Evolutionary conservation across 1,140 invertebrate genomes (phyloP), one percentile per base, ranked within the genome.

Genomic region (Macrotrachela quadricornifera): DNA sequence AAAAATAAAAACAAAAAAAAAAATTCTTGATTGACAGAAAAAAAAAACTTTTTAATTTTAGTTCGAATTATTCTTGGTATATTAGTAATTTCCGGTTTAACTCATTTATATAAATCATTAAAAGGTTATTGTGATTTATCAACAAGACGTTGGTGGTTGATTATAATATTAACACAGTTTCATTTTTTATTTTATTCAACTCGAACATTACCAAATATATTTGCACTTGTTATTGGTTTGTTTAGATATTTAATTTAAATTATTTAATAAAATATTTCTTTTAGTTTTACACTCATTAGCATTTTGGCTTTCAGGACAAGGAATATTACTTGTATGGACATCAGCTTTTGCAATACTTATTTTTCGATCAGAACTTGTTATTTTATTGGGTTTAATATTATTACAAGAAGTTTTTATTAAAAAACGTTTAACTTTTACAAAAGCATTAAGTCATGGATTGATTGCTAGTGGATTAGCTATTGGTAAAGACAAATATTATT

Each of bases 131-230:
- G 21, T 30, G 21, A 30, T 30, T 30, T 30, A 30, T 30, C 21
- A 30, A 30, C 21, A 30, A 30, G 21, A 30, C 21, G 21, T 4
- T 30, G 21, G 21, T 30, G 21, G 58, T 75, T 84, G 39, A 62
- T 80, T 6, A 77, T 96, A 44, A 87, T 82, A 30, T 75, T 81
- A 18, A 80, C 85, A 12, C 92, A 97, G 64, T 97, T 92, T 71
- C 92, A 97, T 72, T 91, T 95, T 62, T 80, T 95, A 75, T 97
- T 88, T 66, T 99, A 99, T 67, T 75, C 86, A 61, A 86, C 83
- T 56, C 75, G 94, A 50, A 79, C 90, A 17, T 74, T 99, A 57
- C 92, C 94, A 57, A 99, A 99, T 72, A 88, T 83, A 42, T 84
- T 97, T 76, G 87, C 83, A 38, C 67, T 97, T 58, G 80, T 82